phyloP scores from a whole-genome alignment of 1,140 invertebrate species.

The Brachionus manjavacas region DNA sequence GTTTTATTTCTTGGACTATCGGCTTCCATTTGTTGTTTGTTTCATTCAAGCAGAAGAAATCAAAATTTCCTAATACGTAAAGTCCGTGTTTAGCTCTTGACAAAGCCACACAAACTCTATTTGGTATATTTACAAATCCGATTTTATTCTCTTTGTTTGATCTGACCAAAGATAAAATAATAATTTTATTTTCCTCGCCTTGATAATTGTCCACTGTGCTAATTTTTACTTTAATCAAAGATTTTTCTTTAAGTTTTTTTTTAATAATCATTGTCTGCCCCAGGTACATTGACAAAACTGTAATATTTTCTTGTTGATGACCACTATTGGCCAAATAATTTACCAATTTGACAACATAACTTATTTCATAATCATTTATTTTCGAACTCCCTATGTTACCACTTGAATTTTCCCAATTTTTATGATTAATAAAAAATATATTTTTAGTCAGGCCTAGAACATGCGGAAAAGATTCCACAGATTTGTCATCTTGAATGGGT shows the following conservation, averaged over 20 bases:
- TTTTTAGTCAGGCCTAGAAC: slow-evolving; percentile 52
- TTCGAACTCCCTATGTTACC: slow-evolving; percentile 52
- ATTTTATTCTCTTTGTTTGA: slow-evolving; percentile 66
- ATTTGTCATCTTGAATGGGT: slow-evolving; percentile 48
- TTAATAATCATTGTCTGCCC: slow-evolving; percentile 48
- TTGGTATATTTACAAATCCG: slow-evolving; percentile 71
- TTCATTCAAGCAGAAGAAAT: slow-evolving; percentile 56
- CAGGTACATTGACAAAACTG: slow-evolving; percentile 55
- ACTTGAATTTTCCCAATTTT: slow-evolving; percentile 46
- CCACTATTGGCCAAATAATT: slow-evolving; percentile 55
- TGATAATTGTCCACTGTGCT: slow-evolving; percentile 61
- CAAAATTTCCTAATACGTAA: slow-evolving; percentile 67
- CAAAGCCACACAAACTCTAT: slow-evolving; percentile 76
- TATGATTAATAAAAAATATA: slow-evolving; percentile 56
- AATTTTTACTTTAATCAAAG: slow-evolving; percentile 4
- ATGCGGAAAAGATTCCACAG: slow-evolving; percentile 47
- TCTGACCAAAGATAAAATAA: slow-evolving; percentile 74
- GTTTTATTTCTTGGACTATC: slow-evolving; percentile 45
- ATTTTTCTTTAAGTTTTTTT: background rate
- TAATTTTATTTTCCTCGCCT: slow-evolving; percentile 78
- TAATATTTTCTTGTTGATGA: slow-evolving; percentile 51
- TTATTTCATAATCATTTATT: slow-evolving; percentile 53
- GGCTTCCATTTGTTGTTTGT: slow-evolving; percentile 54
- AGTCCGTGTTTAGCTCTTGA: slow-evolving; percentile 72
- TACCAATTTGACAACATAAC: slow-evolving; percentile 50